phyloP scores from a whole-genome alignment of 2,113 vertebrate genomes.

The Hiodon alosoides region DNA sequence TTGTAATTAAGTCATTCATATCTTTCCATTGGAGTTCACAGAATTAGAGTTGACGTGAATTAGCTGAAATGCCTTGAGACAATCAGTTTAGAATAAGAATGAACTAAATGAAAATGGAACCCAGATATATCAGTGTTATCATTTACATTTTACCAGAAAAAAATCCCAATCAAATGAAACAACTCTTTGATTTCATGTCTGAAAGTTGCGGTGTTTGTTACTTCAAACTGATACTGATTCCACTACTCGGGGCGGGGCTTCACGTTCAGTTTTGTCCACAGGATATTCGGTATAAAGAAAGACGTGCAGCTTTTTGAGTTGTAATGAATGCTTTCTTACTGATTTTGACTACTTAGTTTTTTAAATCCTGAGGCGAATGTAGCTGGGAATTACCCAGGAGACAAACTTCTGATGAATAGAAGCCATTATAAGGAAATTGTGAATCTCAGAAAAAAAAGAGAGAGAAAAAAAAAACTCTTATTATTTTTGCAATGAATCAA shows the following conservation, averaged over 20 bases:
- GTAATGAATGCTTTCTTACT: constrained; percentile 50
- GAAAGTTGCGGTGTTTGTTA: background rate
- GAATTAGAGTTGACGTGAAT: constrained; percentile 13
- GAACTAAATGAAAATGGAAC: constrained; percentile 12
- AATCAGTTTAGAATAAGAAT: constrained; percentile 1
- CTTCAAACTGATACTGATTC: background rate
- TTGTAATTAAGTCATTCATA: background rate
- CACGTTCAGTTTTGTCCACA: constrained; percentile 31
- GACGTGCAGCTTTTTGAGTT: constrained; percentile 52
- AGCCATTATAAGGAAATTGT: constrained; percentile 36
- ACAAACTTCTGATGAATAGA: constrained; percentile 32
- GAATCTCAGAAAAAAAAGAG: constrained; percentile 30
- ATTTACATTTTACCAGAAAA: background rate
- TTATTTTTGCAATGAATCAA: constrained; percentile 34
- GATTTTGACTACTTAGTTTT: constrained; percentile 39
- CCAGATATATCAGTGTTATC: constrained; percentile 10
- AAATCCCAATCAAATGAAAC: constrained; percentile 13
- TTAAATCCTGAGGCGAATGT: constrained; percentile 25
- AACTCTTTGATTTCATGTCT: constrained; percentile 9
- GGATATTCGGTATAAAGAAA: constrained; percentile 41
- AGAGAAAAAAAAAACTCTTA: constrained; percentile 2
- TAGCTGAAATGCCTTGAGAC: constrained; percentile 4
- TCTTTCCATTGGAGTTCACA: constrained; percentile 8
- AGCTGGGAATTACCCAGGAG: constrained; percentile 22
- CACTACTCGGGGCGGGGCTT: constrained; percentile 19